Base-by-base conservation (phyloP, 2,888 invertebrate species). In the Synanthedon tipuliformis region DNA sequence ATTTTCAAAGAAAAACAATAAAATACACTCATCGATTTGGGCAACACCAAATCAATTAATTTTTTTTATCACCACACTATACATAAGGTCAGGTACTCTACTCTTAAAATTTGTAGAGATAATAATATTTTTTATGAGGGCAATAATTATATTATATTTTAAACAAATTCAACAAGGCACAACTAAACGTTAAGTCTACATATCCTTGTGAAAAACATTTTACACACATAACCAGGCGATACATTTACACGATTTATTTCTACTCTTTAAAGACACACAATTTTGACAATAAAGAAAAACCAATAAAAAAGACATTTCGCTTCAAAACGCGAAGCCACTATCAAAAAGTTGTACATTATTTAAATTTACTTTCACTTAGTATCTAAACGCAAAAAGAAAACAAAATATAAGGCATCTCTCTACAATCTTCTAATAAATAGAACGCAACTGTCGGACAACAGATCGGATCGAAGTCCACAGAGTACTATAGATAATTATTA, bases 351-450 rank as follows among this genome's bases (percentile, higher is more conserved):
- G 48, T 55, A 56, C 48, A 27, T 41, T 70, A 64, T 75, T 71
- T 73, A 77, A 78, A 77, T 73, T 80, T 80, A 78, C 73, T 57
- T 56, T 76, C 56, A 69, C 79, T 81, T 81, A 83, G 57, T 62
- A 34, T 34, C 78, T 83, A 84, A 23, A 40, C n/a, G 18, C 50
- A 11, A 45, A 77, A 34, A 82, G 81, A 81, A 84, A 81, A 83
- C 79, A 82, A 82, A 78, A 78, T 10, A 34, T 85, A 86, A 86
- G 84, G 84, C 86, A 81, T 79, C 70, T 72, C 70, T 72, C 75
- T 80, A 80, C 72, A 65, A 68, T 70, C 69, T 63, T 75, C 73
- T 74, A 72, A 73, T 74, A 69, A 73, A 76, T 73, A 54, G 57
- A 70, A 70, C 68, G 65, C 69, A 65, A 69, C 18, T 18, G 4